These are phyloP conservation scores for Amphipoea lucens DNA, from an alignment of 2,888 invertebrate species.

Conservation along the genomic window DNA sequence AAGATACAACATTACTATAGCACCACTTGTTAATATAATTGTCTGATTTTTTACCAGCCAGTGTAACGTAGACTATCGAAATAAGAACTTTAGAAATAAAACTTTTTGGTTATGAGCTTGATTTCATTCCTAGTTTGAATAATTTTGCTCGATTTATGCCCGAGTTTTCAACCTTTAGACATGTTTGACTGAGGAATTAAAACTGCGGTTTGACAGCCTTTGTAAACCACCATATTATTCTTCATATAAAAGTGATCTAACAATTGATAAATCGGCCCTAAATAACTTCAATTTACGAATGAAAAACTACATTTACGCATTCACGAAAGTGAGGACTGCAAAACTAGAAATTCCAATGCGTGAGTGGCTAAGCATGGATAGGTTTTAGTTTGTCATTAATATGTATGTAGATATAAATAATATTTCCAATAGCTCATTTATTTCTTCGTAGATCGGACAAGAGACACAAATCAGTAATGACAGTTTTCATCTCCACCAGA, in stretches of 20 bases:
- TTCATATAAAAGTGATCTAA: not conserved
- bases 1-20: slow-evolving; percentile 53
- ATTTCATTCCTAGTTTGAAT: not conserved
- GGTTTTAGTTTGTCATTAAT: not conserved
- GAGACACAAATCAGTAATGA: not conserved
- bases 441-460: slow-evolving; percentile 4
- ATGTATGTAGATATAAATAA: not conserved
- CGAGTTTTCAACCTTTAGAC: not conserved
- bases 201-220: not conserved
- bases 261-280: not conserved
- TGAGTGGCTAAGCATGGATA: not conserved
- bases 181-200: not conserved
- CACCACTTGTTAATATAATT: slow-evolving; percentile 51
- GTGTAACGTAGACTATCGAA: slow-evolving; percentile 3
- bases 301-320: too few relatives aligned
- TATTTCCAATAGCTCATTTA: not conserved
- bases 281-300: not conserved
- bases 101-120: not conserved
- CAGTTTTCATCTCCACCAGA: slow-evolving; percentile 43
- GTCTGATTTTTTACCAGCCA: slow-evolving; percentile 53
- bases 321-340: not conserved
- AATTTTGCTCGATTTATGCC: not conserved
- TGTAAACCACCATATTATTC: not conserved
- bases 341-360: not conserved
- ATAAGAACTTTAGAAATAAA: slow-evolving; percentile 24